Conservation (phyloP, 2,113 vertebrate species). For the Oreochromis tanganicae region DNA sequence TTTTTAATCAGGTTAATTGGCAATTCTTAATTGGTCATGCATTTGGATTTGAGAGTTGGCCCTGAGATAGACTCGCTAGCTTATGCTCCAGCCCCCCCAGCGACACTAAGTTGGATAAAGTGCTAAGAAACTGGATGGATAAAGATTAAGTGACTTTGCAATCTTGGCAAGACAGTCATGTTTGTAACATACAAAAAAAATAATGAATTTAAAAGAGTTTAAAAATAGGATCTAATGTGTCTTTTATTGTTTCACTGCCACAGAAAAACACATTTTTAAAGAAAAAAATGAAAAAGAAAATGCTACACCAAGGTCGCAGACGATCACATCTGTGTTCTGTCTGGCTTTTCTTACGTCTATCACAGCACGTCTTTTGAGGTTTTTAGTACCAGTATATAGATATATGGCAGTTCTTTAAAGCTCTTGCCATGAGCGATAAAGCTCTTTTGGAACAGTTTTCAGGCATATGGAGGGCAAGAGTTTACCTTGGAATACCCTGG, state of each 20-base stretch:
- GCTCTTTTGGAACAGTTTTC: not conserved
- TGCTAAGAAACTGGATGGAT: not conserved
- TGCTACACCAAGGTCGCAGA: not conserved
- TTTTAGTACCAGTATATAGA: not conserved
- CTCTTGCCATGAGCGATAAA: not conserved
- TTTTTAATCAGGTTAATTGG: not conserved
- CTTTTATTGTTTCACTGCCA: not conserved
- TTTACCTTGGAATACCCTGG: not conserved
- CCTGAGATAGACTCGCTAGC: not conserved
- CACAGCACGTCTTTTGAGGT: not conserved
- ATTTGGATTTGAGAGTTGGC: not conserved
- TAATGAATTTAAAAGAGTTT: not conserved
- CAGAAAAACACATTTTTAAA: not conserved
- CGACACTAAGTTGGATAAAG: not conserved
- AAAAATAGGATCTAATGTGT: not conserved
- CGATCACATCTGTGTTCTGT: not conserved
- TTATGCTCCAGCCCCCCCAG: not conserved
- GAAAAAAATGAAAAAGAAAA: not conserved
- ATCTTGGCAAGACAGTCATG: not conserved
- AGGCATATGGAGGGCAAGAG: not conserved
- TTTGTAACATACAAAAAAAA: not conserved
- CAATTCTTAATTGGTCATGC: not conserved
- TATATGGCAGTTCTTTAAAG: not conserved
- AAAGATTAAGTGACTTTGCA: not conserved
- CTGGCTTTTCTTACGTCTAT: not conserved